Conservation (phyloP, 2,888 invertebrate genomes). For the Pristionchus arcanus region DNA sequence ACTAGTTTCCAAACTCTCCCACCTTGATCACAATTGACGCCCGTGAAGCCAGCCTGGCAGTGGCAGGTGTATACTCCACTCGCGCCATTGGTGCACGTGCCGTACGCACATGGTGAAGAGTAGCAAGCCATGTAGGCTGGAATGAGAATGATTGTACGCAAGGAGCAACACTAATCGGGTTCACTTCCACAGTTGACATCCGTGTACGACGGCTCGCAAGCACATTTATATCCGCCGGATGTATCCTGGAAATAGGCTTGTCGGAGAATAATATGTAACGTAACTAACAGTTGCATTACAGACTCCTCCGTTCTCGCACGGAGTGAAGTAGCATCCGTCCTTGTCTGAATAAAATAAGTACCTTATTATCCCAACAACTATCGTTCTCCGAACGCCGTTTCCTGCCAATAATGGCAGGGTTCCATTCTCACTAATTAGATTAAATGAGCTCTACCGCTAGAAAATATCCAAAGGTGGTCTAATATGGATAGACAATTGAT, state of each 20-base stretch:
- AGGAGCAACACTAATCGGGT: no score
- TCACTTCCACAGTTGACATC: slow-evolving; percentile 27
- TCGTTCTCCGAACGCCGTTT: no score
- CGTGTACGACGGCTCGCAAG: not conserved
- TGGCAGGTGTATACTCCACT: not conserved
- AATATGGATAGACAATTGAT: no score
- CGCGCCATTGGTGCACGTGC: not conserved
- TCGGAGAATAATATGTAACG: not conserved
- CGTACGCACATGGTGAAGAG: not conserved
- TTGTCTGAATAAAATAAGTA: no score
- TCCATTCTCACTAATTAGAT: no score
- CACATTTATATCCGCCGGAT: not conserved
- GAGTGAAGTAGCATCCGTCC: slow-evolving; percentile 50
- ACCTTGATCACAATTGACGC: not conserved
- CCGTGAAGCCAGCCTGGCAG: not conserved
- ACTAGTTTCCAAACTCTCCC: not conserved
- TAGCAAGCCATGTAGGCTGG: not conserved
- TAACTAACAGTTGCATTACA: slow-evolving; percentile 17
- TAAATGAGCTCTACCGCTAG: no score
- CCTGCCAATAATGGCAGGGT: no score
- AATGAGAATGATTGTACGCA: no score
- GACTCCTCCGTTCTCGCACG: slow-evolving; percentile 44
- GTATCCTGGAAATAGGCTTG: not conserved
- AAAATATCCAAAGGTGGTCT: no score
- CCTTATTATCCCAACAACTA: no score